Base-by-base conservation (phyloP, 2,797 vertebrate genomes). In the Rhinogobio ventralis region DNA sequence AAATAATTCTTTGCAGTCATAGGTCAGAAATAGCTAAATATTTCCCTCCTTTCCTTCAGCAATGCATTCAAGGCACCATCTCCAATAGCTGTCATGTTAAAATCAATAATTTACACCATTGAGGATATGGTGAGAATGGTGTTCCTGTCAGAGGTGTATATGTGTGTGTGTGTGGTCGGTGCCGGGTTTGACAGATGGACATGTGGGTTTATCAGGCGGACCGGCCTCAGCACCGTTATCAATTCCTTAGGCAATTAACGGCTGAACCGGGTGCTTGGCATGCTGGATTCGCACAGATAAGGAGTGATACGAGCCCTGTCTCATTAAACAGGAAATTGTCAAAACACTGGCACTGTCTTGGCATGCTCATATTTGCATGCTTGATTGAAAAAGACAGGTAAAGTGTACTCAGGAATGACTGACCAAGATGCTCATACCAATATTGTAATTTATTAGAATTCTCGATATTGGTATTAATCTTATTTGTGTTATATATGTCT, bases 31-130 rank as follows among this genome's bases (percentile, higher is more conserved):
- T 30, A 86, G 89, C 88, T 90, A n/a, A 91, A 92, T 88, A 93
- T 88, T 87, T 81, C 83, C 89, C 85, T 86, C 89, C 78, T 90
- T 83, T 89, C 85, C 88, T 87, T 89, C 86, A 92, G 90, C 74
- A 88, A 75, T 88, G 89, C 79, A 79, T 90, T 90, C 88, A 85
- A 42, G 23, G 86, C 90, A 92, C 90, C 90, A 89, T 93, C 90
- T 91, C 80, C 87, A 87, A 86, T 85, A 90, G 89, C 91, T 93
- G 92, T 93, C 94, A 93, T 94, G 92, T 93, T 93, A 82, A 84
- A 93, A 95, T 95, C 93, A 94, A 95, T 94, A 93, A 94, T 93
- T 94, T 89, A 93, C 92, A 91, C 90, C 86, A 86, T 82, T 90
- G 91, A 90, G 88, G 87, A 89, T 85, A 69, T 75, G 28, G 53